phyloP scores from a whole-genome alignment of 2,797 vertebrate species.

The Tapera naevia region DNA sequence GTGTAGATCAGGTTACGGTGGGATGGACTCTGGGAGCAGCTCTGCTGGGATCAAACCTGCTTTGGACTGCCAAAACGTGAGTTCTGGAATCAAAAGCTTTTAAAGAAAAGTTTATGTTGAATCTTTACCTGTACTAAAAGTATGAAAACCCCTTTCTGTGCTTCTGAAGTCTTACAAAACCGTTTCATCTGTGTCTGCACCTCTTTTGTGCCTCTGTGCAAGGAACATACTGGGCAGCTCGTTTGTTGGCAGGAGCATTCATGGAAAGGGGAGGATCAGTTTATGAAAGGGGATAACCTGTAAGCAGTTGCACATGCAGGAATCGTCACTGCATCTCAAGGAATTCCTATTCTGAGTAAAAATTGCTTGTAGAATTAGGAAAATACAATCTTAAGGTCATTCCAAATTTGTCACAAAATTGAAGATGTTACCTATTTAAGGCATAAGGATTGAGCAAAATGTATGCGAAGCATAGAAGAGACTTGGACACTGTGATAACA shows the following conservation, averaged over 20 bases:
- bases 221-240: fast-evolving
- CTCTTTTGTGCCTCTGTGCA: no score
- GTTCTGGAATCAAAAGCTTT: background rate
- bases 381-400: background rate
- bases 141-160: background rate
- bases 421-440: background rate
- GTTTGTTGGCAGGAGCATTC: background rate
- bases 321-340: no score
- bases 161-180: background rate
- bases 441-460: background rate
- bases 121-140: background rate
- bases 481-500: background rate
- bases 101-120: background rate
- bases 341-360: background rate
- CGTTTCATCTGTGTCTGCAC: fast-evolving
- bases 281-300: background rate
- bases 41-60: fast-evolving
- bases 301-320: fast-evolving
- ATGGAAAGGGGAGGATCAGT: fast-evolving
- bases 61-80: background rate
- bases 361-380: background rate
- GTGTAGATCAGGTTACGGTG: background rate
- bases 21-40: fast-evolving
- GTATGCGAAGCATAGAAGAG: background rate
- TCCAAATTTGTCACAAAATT: background rate